These are phyloP conservation scores for Antrozous pallidus DNA, from an alignment of 2,797 vertebrate genomes.

Conservation along the genomic window DNA sequence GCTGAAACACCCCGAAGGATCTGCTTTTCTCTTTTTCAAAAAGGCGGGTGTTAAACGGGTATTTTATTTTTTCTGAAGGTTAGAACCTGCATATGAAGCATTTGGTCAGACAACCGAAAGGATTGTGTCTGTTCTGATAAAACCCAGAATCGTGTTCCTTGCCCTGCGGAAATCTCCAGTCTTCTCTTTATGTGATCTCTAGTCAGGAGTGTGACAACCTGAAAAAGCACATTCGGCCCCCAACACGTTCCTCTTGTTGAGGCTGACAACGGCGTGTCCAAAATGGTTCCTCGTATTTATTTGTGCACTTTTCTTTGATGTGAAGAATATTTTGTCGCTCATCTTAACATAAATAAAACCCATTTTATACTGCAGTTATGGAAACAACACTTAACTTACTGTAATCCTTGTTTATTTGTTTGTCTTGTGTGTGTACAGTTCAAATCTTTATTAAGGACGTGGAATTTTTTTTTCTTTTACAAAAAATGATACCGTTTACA, in stretches of 20 bases:
- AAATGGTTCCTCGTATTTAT: neutral
- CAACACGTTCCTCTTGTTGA: neutral
- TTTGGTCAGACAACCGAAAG: neutral
- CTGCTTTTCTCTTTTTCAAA: neutral
- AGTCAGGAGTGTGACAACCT: neutral
- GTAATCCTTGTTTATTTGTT: neutral
- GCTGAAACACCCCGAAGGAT: neutral
- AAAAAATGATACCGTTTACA: neutral
- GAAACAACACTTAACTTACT: neutral
- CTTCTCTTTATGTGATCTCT: slow-evolving; percentile 22
- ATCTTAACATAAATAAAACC: neutral
- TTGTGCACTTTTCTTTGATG: neutral
- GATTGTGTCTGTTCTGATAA: slow-evolving; percentile 31
- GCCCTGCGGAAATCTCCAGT: neutral
- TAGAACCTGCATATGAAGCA: slow-evolving; percentile 33
- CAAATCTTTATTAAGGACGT: neutral
- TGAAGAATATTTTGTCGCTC: neutral
- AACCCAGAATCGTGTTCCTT: slow-evolving; percentile 7
- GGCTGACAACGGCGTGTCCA: neutral
- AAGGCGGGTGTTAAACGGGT: neutral
- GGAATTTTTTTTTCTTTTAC: neutral
- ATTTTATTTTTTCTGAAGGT: neutral
- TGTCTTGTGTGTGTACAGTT: neutral
- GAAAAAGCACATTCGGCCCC: neutral
- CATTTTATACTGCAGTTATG: neutral